Evolutionary conservation across 2,888 invertebrate species (phyloP).

Genomic region (Caenorhabditis sinica): DNA sequence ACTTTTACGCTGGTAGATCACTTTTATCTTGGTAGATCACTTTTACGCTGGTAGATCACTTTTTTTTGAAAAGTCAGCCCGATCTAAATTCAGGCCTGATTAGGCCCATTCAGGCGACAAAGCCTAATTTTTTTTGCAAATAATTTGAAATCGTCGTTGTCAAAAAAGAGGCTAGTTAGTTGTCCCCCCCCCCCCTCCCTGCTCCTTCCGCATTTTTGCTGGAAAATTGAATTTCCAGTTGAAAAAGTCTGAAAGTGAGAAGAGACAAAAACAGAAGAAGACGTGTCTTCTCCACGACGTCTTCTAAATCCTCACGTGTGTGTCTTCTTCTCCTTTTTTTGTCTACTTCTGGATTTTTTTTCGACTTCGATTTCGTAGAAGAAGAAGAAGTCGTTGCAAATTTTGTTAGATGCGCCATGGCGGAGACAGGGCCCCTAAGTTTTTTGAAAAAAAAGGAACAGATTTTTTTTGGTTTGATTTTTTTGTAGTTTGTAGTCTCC

Average conservation of each 20-base stretch:
- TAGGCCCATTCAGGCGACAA: too few species aligned
- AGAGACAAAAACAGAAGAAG: slow-evolving; percentile 61
- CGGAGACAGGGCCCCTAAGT: background rate
- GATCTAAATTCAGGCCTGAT: too few species aligned
- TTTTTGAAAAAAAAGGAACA: background rate
- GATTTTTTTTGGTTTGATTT: background rate
- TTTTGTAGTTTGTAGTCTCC: slow-evolving; percentile 9
- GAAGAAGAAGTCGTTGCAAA: slow-evolving; percentile 10
- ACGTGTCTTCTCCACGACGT: slow-evolving; percentile 23
- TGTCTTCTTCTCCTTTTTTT: background rate
- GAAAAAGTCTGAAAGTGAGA: slow-evolving; percentile 59
- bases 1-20: too few species aligned
- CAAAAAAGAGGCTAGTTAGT: background rate
- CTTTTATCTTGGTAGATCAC: too few species aligned
- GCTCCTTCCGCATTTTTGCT: slow-evolving; percentile 2
- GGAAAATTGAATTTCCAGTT: slow-evolving; percentile 50
- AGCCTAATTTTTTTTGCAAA: too few species aligned
- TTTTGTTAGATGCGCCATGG: slow-evolving; percentile 29
- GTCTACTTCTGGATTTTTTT: too few species aligned
- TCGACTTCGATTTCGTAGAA: too few species aligned
- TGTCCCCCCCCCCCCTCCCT: background rate
- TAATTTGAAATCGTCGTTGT: background rate
- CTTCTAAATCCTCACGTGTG: slow-evolving; percentile 1
- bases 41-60: too few species aligned
- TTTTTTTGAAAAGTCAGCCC: too few species aligned